phyloP scores from a whole-genome alignment of 2,888 invertebrate species.

The Epinotia brunnichana region DNA sequence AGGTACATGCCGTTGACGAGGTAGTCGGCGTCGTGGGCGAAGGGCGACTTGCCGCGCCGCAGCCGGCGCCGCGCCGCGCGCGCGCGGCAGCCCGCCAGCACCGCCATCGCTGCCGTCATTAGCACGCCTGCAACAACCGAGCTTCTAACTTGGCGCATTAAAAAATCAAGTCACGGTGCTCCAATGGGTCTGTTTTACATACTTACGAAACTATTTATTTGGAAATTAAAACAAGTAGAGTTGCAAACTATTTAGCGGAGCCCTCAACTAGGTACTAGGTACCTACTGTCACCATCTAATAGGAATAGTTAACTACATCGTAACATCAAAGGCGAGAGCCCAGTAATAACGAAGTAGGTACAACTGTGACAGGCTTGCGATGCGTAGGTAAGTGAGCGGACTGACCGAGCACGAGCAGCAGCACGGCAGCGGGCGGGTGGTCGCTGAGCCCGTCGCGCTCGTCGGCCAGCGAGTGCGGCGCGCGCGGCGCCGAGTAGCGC shows the following conservation, averaged over 20 bases:
- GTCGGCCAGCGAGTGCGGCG: slow-evolving; percentile 60
- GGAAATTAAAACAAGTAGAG: too few species aligned
- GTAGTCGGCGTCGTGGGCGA: slow-evolving; percentile 97
- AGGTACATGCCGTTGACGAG: slow-evolving; percentile 99
- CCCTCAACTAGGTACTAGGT: too few species aligned
- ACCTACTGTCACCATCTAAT: too few species aligned
- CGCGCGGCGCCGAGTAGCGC: slow-evolving; percentile 54
- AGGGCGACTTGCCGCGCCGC: slow-evolving; percentile 90
- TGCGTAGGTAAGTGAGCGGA: too few species aligned
- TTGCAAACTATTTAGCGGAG: too few species aligned
- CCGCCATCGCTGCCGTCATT: slow-evolving; percentile 91
- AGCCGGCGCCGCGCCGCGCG: slow-evolving; percentile 90
- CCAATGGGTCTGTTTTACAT: too few species aligned
- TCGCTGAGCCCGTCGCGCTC: slow-evolving; percentile 87
- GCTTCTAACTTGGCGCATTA: too few species aligned
- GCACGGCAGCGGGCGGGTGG: slow-evolving; percentile 90
- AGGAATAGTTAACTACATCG: too few species aligned
- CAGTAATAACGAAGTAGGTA: not conserved
- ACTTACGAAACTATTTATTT: too few species aligned
- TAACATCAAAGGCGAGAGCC: not conserved
- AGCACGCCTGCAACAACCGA: slow-evolving; percentile 84
- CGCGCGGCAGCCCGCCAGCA: slow-evolving; percentile 92
- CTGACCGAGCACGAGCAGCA: slow-evolving; percentile 89
- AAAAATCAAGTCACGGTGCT: too few species aligned
- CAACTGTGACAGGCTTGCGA: not conserved